phyloP scores from a whole-genome alignment of 2,797 vertebrate genomes.

The Miichthys miiuy region DNA sequence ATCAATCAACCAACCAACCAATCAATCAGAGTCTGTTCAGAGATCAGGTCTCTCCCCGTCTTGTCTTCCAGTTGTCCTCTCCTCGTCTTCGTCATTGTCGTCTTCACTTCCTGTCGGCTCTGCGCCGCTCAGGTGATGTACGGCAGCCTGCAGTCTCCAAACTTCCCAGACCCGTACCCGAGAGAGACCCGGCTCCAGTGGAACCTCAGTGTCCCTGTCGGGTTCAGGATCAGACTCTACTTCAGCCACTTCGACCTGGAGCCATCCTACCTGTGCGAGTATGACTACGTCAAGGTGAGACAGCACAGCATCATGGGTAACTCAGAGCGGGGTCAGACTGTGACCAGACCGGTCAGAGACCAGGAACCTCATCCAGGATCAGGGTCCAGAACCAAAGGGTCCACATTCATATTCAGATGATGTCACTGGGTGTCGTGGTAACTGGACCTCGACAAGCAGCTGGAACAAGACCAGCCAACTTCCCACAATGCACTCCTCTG shows the following conservation, averaged over 20 bases:
- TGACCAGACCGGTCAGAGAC: too few relatives aligned
- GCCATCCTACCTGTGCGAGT: constrained; percentile 97
- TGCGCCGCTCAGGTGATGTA: constrained; percentile 76
- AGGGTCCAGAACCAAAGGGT: too few relatives aligned
- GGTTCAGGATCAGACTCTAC: constrained; percentile 91
- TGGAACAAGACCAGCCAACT: constrained; percentile 54
- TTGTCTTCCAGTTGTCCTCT: background rate
- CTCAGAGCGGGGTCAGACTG: too few relatives aligned
- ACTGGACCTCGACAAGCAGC: constrained; percentile 32
- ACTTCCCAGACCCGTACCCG: constrained; percentile 93
- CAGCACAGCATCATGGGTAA: constrained; percentile 2
- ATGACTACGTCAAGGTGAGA: constrained; percentile 95
- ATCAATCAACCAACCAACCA: too few relatives aligned
- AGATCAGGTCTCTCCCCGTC: too few relatives aligned
- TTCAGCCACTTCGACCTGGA: constrained; percentile 98
- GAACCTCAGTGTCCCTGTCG: constrained; percentile 90
- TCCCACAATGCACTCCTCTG: constrained; percentile 14
- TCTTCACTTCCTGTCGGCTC: too few relatives aligned
- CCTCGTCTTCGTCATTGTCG: background rate
- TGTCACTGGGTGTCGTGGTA: constrained; percentile 35
- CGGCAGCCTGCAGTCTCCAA: constrained; percentile 91
- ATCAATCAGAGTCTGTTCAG: too few relatives aligned
- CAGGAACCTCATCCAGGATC: too few relatives aligned
- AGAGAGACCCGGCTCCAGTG: constrained; percentile 87
- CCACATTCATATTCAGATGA: constrained; percentile 70